Evolutionary conservation across 2,113 vertebrate species (phyloP).

Genomic region (Marcusenius ussheri): DNA sequence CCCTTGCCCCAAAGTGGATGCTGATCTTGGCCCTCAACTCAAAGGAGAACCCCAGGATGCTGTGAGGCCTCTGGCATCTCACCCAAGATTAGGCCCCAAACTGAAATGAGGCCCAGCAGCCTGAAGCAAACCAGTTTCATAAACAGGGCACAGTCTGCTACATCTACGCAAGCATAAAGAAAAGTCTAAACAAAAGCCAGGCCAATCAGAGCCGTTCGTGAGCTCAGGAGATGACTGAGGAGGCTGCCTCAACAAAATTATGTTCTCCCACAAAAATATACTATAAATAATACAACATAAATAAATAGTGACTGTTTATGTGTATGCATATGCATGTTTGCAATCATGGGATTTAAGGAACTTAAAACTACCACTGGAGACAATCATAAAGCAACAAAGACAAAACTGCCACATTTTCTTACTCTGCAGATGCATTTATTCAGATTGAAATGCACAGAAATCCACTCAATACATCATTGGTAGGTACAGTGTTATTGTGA

Average conservation of each 20-base stretch:
- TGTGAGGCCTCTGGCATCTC: neutral
- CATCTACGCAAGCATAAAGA: neutral
- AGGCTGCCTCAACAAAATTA: neutral
- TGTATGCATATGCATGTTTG: neutral
- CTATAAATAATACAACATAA: neutral
- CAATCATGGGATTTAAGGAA: neutral
- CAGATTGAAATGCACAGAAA: neutral
- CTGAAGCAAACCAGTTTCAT: neutral
- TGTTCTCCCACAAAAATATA: neutral
- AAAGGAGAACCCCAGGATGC: neutral
- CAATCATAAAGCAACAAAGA: neutral
- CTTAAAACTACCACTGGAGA: neutral
- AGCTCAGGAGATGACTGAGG: neutral
- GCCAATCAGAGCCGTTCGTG: neutral
- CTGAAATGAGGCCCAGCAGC: neutral
- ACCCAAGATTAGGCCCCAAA: neutral
- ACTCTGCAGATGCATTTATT: neutral
- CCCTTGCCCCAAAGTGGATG: neutral
- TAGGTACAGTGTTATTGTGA: neutral
- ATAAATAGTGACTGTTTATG: neutral
- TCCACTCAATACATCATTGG: neutral
- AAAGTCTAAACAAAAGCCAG: neutral
- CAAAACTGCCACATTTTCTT: neutral
- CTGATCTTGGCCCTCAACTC: neutral
- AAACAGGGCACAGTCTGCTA: neutral